These are phyloP conservation scores for Helicolenus hilgendorfi DNA, from an alignment of 2,797 vertebrate genomes.

Conservation along the genomic window DNA sequence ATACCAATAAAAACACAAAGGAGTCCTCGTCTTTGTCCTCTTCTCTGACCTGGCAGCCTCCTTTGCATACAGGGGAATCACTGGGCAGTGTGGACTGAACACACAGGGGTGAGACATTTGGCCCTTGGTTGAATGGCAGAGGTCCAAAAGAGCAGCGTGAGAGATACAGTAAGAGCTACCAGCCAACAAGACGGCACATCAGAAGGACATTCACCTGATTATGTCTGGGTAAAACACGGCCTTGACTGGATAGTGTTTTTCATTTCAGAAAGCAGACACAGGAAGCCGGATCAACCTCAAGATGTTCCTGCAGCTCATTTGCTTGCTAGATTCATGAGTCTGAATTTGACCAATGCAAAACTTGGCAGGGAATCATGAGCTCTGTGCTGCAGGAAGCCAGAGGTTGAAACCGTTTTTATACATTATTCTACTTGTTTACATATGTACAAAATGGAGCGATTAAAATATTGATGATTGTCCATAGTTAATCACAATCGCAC, in stretches of 20 bases:
- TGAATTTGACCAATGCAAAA: slow-evolving; percentile 12
- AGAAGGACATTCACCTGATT: background rate
- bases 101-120: slow-evolving; percentile 30
- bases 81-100: background rate
- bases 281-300: background rate
- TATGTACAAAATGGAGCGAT: background rate
- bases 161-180: background rate
- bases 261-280: background rate
- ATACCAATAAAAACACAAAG: background rate
- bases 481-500: too few species aligned
- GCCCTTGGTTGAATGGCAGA: background rate
- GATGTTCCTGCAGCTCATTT: slow-evolving; percentile 3
- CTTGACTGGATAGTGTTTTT: background rate
- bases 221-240: background rate
- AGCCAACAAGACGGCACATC: background rate
- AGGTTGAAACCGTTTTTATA: background rate
- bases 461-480: too few species aligned
- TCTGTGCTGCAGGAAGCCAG: background rate
- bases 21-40: background rate
- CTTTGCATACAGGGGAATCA: slow-evolving; percentile 12
- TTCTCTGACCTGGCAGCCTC: background rate
- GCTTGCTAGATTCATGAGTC: background rate
- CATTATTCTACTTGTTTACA: background rate
- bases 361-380: background rate
- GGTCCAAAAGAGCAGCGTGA: slow-evolving; percentile 16